Conservation (phyloP, 1,140 invertebrate species). For the Aphelenchoides avenae region DNA sequence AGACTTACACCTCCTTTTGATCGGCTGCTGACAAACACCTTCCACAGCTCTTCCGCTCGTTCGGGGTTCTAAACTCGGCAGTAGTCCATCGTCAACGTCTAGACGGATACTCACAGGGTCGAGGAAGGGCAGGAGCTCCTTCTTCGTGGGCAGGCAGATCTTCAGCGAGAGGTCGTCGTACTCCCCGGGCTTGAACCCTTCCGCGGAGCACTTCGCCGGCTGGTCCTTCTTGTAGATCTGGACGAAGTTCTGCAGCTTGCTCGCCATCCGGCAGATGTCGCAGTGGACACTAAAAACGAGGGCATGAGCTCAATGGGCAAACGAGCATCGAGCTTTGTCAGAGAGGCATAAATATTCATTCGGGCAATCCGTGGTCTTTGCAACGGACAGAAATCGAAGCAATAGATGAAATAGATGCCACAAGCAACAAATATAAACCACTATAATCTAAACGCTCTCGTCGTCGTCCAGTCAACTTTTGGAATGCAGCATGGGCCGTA, state of each 20-base stretch:
- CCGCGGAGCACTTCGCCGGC: constrained; percentile 51
- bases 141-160: constrained; percentile 56
- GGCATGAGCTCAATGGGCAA: too few species aligned
- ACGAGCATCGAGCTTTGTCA: too few species aligned
- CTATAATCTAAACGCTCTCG: too few species aligned
- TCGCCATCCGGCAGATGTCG: constrained; percentile 56
- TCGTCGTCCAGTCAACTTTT: too few species aligned
- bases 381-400: too few species aligned
- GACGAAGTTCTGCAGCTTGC: constrained; percentile 54
- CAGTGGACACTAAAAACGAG: too few species aligned
- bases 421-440: too few species aligned
- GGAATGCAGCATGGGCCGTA: too few species aligned
- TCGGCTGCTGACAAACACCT: constrained; percentile 55
- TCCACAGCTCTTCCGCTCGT: constrained; percentile 55
- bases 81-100: constrained; percentile 8
- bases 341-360: too few species aligned
- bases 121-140: constrained; percentile 54
- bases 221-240: constrained; percentile 55
- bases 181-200: constrained; percentile 49
- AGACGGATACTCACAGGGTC: constrained; percentile 43
- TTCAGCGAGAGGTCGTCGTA: constrained; percentile 56
- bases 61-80: constrained; percentile 45
- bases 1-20: constrained; percentile 53
- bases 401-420: too few species aligned
- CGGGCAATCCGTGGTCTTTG: too few species aligned